These are phyloP conservation scores for Julus scandinavius DNA, from an alignment of 2,888 invertebrate genomes.

Conservation along the genomic window DNA sequence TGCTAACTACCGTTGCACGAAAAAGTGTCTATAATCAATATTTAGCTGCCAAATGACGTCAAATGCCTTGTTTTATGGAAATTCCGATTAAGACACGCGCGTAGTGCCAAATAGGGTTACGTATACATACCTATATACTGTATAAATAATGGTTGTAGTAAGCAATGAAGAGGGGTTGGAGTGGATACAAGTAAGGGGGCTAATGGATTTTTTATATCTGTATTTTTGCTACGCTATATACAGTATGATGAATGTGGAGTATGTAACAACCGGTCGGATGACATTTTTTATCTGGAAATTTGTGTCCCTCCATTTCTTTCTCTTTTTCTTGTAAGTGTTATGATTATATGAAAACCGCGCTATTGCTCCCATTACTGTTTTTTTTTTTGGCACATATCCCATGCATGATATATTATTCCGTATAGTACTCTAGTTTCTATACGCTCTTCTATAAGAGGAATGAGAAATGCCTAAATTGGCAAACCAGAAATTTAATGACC, in stretches of 20 bases:
- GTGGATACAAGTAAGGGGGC: constrained; percentile 5
- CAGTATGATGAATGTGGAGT: not conserved
- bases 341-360: not conserved
- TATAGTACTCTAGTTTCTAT: not conserved
- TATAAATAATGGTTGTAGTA: not conserved
- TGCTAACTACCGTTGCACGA: not conserved
- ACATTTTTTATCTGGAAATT: constrained; percentile 20
- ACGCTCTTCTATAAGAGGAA: not conserved
- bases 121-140: not conserved
- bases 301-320: not conserved
- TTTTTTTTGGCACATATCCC: constrained; percentile 20
- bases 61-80: not conserved
- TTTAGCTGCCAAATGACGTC: constrained; percentile 17
- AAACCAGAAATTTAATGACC: not conserved
- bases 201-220: constrained; percentile 15
- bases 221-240: not conserved
- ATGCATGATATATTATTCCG: not conserved
- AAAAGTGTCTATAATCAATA: constrained; percentile 31
- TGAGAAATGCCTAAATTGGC: constrained; percentile 8
- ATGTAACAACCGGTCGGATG: not conserved
- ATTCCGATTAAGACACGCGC: not conserved
- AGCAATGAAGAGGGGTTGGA: not conserved
- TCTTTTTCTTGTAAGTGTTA: not conserved
- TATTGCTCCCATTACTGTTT: constrained; percentile 28
- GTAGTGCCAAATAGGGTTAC: not conserved